Evolutionary conservation across 2,113 vertebrate genomes (phyloP).

Genomic region (Petrocephalus microphthalmus): DNA sequence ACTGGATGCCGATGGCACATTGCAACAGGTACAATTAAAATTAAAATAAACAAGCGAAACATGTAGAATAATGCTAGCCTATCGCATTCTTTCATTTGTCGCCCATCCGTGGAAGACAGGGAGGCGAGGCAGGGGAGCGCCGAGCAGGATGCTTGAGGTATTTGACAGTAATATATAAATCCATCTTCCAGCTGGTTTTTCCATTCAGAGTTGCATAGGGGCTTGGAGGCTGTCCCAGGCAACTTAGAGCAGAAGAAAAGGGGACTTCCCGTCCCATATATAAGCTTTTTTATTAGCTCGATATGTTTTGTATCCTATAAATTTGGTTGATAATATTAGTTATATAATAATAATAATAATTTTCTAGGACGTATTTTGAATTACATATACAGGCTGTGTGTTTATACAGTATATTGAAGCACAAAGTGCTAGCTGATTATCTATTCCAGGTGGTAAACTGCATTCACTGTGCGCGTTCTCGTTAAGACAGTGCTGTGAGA

Average conservation of each 20-base stretch:
- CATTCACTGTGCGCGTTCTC: background rate
- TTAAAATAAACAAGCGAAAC: background rate
- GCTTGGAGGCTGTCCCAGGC: background rate
- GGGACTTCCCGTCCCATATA: background rate
- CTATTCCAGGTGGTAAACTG: background rate
- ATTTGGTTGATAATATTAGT: background rate
- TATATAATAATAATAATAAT: no score
- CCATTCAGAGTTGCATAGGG: background rate
- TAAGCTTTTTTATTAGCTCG: background rate
- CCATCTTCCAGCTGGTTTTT: background rate
- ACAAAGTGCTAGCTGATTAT: background rate
- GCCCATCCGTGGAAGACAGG: background rate
- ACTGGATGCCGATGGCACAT: background rate
- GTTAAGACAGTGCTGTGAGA: no score
- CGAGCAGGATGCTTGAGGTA: background rate
- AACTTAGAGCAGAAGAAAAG: no score
- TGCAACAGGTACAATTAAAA: background rate
- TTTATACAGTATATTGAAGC: background rate
- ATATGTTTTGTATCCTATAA: background rate
- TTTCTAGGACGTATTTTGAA: background rate
- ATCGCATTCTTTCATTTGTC: background rate
- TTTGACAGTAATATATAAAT: constrained; percentile 1
- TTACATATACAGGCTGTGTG: background rate
- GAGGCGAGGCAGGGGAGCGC: background rate
- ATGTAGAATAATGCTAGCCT: background rate